A percentile compares a stretch with the other conserved stretches of the same genome.
Evolutionary conservation across 2,113 vertebrate species (phyloP).

Genomic region (Ctenodactylus gundi): DNA sequence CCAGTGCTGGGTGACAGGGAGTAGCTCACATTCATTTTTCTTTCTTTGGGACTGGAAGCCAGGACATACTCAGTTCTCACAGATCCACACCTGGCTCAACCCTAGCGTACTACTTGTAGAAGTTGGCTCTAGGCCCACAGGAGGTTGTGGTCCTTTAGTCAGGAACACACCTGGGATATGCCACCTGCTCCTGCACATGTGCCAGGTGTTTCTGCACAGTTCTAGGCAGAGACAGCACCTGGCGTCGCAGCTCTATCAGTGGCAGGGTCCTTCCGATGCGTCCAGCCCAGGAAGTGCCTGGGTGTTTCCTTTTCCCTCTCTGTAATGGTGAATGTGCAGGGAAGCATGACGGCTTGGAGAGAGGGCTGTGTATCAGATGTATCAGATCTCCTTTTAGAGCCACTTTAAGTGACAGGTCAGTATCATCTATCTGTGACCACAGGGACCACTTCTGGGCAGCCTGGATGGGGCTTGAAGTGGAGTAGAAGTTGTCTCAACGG

Average conservation of each 20-base stretch:
- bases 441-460: constrained; percentile 14
- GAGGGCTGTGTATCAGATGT: background rate
- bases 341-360: background rate
- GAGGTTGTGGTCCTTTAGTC: background rate
- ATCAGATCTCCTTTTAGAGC: too few species aligned
- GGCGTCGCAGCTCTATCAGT: background rate
- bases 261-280: background rate
- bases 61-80: background rate
- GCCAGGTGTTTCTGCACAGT: background rate
- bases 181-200: background rate
- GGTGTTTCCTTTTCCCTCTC: background rate
- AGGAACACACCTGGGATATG: background rate
- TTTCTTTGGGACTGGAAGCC: background rate
- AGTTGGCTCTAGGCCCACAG: background rate
- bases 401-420: background rate
- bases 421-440: background rate
- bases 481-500: too few species aligned
- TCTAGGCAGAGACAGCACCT: background rate
- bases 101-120: background rate
- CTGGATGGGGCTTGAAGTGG: background rate
- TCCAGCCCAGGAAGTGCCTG: fast-evolving
- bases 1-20: background rate
- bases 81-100: background rate
- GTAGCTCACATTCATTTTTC: background rate
- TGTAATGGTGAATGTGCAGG: fast-evolving